These are phyloP conservation scores for Rhodeus uyekii DNA, from an alignment of 2,797 vertebrate genomes.

Conservation along the genomic window DNA sequence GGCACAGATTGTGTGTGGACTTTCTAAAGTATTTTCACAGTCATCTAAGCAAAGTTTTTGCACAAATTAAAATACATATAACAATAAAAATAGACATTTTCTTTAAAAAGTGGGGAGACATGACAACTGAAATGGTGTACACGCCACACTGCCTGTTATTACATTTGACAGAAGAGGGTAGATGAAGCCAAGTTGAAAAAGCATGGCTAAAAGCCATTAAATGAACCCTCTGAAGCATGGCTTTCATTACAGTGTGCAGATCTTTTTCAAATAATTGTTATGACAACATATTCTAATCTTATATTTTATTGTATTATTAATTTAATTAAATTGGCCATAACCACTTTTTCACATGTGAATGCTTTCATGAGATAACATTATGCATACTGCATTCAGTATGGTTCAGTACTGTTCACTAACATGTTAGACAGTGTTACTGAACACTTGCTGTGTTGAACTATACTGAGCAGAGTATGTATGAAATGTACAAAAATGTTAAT, in stretches of 20 bases:
- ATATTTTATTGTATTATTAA: neutral
- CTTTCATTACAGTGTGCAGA: neutral
- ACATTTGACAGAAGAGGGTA: conserved; percentile 15
- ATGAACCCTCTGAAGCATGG: neutral
- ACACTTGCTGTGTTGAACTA: too few relatives aligned
- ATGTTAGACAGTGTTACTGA: neutral
- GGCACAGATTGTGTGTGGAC: neutral
- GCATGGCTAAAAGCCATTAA: neutral
- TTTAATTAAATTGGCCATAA: neutral
- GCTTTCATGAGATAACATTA: neutral
- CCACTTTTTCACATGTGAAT: neutral
- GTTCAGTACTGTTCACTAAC: neutral
- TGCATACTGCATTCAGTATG: neutral
- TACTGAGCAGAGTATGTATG: too few relatives aligned
- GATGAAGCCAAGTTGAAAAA: conserved; percentile 7
- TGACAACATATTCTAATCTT: neutral
- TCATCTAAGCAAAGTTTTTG: neutral
- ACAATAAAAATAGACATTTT: neutral
- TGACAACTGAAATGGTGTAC: neutral
- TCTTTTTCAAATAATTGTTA: neutral
- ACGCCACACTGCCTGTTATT: conserved; percentile 31
- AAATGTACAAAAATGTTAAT: too few relatives aligned
- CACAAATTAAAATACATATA: neutral
- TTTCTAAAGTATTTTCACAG: neutral
- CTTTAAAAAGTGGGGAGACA: neutral